phyloP scores from a whole-genome alignment of 2,113 vertebrate genomes.

The Pluvianellus socialis region DNA sequence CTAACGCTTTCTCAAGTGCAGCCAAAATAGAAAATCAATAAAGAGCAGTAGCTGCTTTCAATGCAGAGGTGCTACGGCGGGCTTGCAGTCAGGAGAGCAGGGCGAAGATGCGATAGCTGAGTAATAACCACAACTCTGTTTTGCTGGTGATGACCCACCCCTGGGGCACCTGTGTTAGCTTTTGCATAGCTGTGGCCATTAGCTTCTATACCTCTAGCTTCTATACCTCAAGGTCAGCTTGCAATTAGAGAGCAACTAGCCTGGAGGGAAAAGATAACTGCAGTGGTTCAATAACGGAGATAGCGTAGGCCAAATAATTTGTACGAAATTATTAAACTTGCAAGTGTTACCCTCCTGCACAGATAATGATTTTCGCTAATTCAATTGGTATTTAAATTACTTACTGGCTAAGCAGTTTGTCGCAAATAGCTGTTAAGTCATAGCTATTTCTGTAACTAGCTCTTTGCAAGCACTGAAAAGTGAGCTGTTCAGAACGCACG shows the following conservation, averaged over 20 bases:
- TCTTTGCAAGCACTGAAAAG: not conserved
- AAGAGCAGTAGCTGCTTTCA: not conserved
- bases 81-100: not conserved
- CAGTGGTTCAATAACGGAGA: not conserved
- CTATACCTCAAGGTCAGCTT: slow-evolving; percentile 25
- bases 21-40: not conserved
- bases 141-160: not conserved
- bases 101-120: not conserved
- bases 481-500: fast-evolving
- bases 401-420: not conserved
- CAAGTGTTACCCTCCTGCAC: not conserved
- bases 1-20: not conserved
- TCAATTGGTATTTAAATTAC: slow-evolving; percentile 10
- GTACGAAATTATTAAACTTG: slow-evolving; percentile 32
- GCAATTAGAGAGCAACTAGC: not conserved
- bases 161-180: not conserved
- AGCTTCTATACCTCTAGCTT: not conserved
- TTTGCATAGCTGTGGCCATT: not conserved
- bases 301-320: not conserved
- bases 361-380: slow-evolving; percentile 17
- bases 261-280: slow-evolving; percentile 11
- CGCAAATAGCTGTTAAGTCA: slow-evolving; percentile 27
- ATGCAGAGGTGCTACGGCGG: not conserved
- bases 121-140: not conserved
- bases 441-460: slow-evolving; percentile 13